Conservation (phyloP, 1,140 invertebrate species). For the Hylyphantes graminicola region DNA sequence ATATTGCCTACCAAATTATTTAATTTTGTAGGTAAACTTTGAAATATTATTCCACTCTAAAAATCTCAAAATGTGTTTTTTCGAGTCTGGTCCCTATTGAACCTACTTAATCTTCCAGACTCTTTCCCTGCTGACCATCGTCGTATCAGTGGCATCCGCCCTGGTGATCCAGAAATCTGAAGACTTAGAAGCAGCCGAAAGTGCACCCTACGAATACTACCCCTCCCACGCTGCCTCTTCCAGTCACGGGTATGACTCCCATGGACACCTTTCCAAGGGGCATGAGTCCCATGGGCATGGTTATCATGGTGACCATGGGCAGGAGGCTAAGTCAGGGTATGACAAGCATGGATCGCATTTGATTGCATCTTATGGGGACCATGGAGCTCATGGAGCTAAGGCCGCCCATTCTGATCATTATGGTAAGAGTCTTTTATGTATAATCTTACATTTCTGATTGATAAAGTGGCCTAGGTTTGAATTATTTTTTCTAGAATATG, state of each 20-base stretch:
- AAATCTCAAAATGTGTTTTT: too few relatives aligned
- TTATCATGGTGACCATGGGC: constrained; percentile 34
- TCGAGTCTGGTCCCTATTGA: too few relatives aligned
- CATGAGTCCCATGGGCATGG: constrained; percentile 41
- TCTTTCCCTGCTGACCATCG: not conserved
- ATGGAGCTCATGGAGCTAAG: constrained; percentile 47
- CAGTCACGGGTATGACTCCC: constrained; percentile 1
- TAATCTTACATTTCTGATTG: too few relatives aligned
- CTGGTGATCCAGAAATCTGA: constrained; percentile 6
- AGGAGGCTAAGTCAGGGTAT: constrained; percentile 29
- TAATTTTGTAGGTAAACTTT: too few relatives aligned
- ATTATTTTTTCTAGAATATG: too few relatives aligned
- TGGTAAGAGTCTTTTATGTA: not conserved
- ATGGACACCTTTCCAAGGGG: constrained; percentile 31
- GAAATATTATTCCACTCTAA: too few relatives aligned
- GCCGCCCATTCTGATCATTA: constrained; percentile 41
- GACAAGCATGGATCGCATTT: constrained; percentile 47
- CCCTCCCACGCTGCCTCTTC: not conserved
- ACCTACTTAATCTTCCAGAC: constrained; percentile 3
- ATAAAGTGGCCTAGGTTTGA: too few relatives aligned
- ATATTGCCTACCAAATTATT: too few relatives aligned
- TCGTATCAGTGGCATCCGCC: not conserved
- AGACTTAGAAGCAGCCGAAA: constrained; percentile 18
- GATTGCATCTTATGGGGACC: constrained; percentile 40
- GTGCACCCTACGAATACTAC: constrained; percentile 38